Evolutionary conservation across 1,140 invertebrate species (phyloP), one percentile per base, ranked within the genome.

Genomic region (Drosophila arizonae): DNA sequence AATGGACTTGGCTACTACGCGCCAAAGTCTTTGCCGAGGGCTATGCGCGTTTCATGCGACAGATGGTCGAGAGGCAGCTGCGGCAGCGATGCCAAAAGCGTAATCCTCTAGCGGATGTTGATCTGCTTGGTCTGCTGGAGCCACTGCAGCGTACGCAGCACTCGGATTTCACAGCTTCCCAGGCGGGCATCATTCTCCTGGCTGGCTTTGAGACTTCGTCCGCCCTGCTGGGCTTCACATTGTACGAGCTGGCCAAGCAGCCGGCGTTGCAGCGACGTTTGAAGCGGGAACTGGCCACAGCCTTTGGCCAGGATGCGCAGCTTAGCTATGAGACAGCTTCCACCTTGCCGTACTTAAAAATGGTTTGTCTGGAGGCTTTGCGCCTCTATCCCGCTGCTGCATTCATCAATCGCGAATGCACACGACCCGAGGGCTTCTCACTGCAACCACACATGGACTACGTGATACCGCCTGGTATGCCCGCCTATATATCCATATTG

Each of bases 171-270:
- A 92, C 97, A 2, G 91, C 94, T 3, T 93, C 94, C 3, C 94
- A 95, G 85, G 93, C 93, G 11, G 89, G 93, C 10, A 80, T 94
- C 6, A 94, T 95, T 65, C 92, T 95, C 62, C 65, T 95, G 6
- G 95, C 94, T 26, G 95, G 95, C 30, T 95, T 94, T 66, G 95
- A 95, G 48, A 95, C 95, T 0, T 93, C 94, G 0, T 93, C 94
- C 0, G 93, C 92, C 0, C 91, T 93, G 0, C 82, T 95, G 33
- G 85, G 93, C 0, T 94, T 94, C 68, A 85, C 93, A 0, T 75
- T 94, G 3, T 93, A 93, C 52, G 93, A 94, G 65, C 77, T 96
- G 28, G 94, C 95, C 4, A 75, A 92, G 17, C 81, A 95, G 67
- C 93, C 91, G 0, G 88, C 93, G 0, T 77, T 94, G 8, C 95